A percentile compares a stretch with the other conserved stretches of the same genome.
Conservation (phyloP, 2,113 vertebrate species). For the Amblyornis subalaris region DNA sequence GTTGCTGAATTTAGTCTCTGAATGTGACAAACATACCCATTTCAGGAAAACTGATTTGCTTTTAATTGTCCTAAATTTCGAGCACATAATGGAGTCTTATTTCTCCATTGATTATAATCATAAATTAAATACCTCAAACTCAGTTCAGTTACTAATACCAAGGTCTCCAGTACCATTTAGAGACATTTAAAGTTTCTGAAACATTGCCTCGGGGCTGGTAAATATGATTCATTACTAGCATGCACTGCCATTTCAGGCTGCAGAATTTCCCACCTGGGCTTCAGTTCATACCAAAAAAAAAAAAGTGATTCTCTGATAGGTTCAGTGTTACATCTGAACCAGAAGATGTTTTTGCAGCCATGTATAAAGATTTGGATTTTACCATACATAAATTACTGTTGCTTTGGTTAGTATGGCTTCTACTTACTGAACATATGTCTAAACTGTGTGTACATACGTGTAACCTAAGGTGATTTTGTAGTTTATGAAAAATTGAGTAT, state of each 20-base stretch:
- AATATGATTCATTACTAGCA: background rate
- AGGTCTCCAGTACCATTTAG: background rate
- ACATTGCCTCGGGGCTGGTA: background rate
- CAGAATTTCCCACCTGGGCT: background rate
- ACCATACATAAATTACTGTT: background rate
- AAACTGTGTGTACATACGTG: rapidly evolving
- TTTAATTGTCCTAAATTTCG: background rate
- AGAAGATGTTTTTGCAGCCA: background rate
- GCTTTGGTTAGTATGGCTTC: background rate
- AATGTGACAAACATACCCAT: background rate
- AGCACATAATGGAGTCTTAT: background rate
- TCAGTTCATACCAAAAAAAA: background rate
- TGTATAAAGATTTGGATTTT: background rate
- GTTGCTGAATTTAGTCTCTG: background rate
- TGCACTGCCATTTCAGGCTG: background rate
- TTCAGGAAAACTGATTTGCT: background rate
- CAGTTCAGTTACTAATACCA: background rate
- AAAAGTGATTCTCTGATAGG: background rate
- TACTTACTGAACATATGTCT: background rate
- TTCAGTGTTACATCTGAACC: background rate
- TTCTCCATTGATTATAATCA: background rate
- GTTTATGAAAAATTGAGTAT: background rate
- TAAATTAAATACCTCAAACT: background rate
- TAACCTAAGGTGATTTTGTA: background rate
- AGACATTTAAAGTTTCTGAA: background rate